Evolutionary conservation across 2,113 vertebrate genomes (phyloP).

Genomic region (Coturnix japonica): DNA sequence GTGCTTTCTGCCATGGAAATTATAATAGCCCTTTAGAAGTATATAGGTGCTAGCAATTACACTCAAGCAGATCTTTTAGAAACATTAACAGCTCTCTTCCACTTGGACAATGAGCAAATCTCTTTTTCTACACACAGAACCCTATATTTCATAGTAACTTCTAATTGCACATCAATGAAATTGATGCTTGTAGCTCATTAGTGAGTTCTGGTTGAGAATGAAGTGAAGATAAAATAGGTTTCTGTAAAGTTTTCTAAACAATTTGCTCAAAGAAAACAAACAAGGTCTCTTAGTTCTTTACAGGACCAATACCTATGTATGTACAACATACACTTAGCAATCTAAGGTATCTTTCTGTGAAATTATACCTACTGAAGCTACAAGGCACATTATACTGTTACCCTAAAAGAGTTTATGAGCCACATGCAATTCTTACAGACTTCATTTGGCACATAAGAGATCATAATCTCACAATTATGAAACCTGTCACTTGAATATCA

Average conservation of each 20-base stretch:
- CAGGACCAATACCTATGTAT: neutral
- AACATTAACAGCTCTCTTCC: neutral
- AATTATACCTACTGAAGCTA: neutral
- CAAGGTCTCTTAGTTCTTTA: neutral
- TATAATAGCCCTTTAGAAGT: slow-evolving; percentile 30
- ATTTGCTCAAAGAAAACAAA: neutral
- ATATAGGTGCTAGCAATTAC: slow-evolving; percentile 29
- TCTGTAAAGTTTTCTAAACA: neutral
- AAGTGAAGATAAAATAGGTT: neutral
- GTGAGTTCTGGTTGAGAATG: neutral
- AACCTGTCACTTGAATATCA: neutral
- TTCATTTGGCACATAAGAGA: neutral
- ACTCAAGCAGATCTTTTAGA: slow-evolving; percentile 22
- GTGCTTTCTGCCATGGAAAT: slow-evolving; percentile 34
- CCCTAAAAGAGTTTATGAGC: neutral
- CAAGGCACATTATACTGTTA: neutral
- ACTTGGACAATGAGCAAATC: slow-evolving; percentile 10
- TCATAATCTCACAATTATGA: neutral
- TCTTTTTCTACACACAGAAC: neutral
- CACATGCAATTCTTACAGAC: neutral
- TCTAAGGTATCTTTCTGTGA: neutral
- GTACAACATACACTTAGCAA: neutral
- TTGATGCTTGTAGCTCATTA: neutral
- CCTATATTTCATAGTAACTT: neutral
- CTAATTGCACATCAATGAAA: neutral